A percentile compares a stretch with the other conserved stretches of the same genome.
Evolutionary conservation across 2,888 invertebrate genomes (phyloP).

Genomic region (Sphecodes monilicornis): DNA sequence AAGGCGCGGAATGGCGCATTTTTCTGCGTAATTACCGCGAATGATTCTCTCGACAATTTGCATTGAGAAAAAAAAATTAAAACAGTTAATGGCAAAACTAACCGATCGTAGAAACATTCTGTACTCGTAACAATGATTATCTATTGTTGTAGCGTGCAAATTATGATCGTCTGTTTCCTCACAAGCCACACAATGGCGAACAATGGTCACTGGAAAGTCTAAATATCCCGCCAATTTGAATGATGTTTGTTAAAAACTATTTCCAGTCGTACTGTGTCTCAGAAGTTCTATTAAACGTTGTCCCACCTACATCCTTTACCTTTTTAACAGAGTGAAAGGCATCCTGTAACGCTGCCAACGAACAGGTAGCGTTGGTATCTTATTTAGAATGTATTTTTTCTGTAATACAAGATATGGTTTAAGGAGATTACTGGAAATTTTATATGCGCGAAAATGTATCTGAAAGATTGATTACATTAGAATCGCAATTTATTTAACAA

Average conservation of each 20-base stretch:
- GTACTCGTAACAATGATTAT: slow-evolving; percentile 11
- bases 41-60: not conserved
- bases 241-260: not conserved
- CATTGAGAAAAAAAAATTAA: not conserved
- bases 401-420: not conserved
- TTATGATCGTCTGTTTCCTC: slow-evolving; percentile 34
- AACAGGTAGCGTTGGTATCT: slow-evolving; percentile 8
- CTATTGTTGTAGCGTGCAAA: slow-evolving; percentile 27
- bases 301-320: slow-evolving; percentile 5
- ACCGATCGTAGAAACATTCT: slow-evolving; percentile 26
- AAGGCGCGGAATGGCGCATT: not conserved
- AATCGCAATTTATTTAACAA: not conserved
- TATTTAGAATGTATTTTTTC: slow-evolving; percentile 3
- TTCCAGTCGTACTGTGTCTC: not conserved
- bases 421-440: not conserved
- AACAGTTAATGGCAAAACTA: slow-evolving; percentile 35
- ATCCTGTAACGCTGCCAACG: slow-evolving; percentile 18
- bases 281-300: slow-evolving; percentile 4
- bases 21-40: not conserved
- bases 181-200: slow-evolving; percentile 20
- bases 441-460: not conserved
- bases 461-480: not conserved
- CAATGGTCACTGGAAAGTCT: slow-evolving; percentile 36
- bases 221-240: slow-evolving; percentile 26
- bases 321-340: slow-evolving; percentile 38